Base-by-base conservation (phyloP, 2,797 vertebrate genomes). In the Euphonia xanthogaster region DNA sequence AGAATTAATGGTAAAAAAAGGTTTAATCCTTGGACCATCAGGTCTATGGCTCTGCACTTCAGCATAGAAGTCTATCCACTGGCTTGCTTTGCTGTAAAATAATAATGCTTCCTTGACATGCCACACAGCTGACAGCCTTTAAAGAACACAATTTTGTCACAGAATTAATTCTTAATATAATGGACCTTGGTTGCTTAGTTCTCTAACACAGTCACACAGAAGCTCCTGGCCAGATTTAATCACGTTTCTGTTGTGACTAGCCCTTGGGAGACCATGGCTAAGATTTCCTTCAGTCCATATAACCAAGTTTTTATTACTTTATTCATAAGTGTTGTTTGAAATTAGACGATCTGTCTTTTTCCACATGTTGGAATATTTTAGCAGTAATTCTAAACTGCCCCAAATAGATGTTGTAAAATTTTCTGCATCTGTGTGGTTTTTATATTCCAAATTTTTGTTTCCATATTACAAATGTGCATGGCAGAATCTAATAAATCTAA, bases 401-500 rank as follows among this genome's bases (percentile, higher is more conserved):
- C 75, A 90, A 92, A 91, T 66, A 51, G 35, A 68, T 71, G 42
- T 33, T 78, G 44, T 72, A 88, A 95, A 95, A 77, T 48, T 19
- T 86, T 94, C 61, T 96, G 40, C 65, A 68, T 88, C 66, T 90
- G 62, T 75, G 68, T 90, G 72, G 68, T 16, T 93, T 85, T 82
- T 77, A 17, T 62, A 58, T 75, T 80, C 73, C 40, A 92, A 83
- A 61, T 54, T 57, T 76, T 48, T 85, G 31, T 92, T 91, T 94
- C 93, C 57, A 53, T 71, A 89, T 65, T 88, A 86, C 39, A 83
- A 81, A 93, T 63, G 35, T 66, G 50, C 68, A 66, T 53, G 47
- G 73, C 37, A 93, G 70, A 91, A 62, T 78, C 62, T 66, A 92
- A 81, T 78, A 94, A 90, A 86, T 94, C 42, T 83, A 83, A 83